Evolutionary conservation across 2,113 vertebrate species (phyloP).

Genomic region (Cephalopterus ornatus): DNA sequence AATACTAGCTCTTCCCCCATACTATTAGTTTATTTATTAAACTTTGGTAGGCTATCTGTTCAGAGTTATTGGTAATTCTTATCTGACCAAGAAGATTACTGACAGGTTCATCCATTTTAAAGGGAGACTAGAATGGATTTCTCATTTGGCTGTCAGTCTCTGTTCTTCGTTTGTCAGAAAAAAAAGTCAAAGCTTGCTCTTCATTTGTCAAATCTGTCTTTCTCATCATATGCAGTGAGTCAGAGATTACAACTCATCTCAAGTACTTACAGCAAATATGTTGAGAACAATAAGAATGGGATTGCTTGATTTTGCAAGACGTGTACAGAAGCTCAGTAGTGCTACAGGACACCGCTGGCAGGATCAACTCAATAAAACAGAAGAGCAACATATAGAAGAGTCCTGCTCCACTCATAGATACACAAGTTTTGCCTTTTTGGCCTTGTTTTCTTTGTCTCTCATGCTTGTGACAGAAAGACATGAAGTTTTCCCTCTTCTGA

Average conservation of each 20-base stretch:
- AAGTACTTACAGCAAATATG: constrained; percentile 15
- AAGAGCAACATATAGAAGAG: neutral
- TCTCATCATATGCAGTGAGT: neutral
- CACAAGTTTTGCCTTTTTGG: neutral
- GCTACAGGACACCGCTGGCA: neutral
- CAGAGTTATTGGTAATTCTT: constrained; percentile 41
- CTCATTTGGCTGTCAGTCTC: constrained; percentile 48
- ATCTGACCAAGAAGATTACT: constrained; percentile 45
- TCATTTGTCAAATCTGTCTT: constrained; percentile 62
- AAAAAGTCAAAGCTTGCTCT: constrained; percentile 29
- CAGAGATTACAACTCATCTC: constrained; percentile 44
- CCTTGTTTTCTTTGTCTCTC: neutral
- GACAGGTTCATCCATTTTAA: constrained; percentile 61
- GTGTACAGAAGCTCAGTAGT: neutral
- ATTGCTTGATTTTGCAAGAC: neutral
- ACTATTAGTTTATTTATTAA: constrained; percentile 40
- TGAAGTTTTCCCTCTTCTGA: neutral
- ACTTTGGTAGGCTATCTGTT: constrained; percentile 30
- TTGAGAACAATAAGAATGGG: neutral
- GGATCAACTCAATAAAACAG: neutral
- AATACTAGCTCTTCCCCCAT: neutral
- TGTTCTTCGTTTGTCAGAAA: constrained; percentile 55
- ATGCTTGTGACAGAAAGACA: neutral
- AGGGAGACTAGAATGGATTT: constrained; percentile 46
- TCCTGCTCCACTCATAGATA: neutral